A percentile compares a stretch with the other conserved stretches of the same genome.
These are phyloP conservation scores for Abramis brama DNA, from an alignment of 2,113 vertebrate genomes.

Conservation along the genomic window DNA sequence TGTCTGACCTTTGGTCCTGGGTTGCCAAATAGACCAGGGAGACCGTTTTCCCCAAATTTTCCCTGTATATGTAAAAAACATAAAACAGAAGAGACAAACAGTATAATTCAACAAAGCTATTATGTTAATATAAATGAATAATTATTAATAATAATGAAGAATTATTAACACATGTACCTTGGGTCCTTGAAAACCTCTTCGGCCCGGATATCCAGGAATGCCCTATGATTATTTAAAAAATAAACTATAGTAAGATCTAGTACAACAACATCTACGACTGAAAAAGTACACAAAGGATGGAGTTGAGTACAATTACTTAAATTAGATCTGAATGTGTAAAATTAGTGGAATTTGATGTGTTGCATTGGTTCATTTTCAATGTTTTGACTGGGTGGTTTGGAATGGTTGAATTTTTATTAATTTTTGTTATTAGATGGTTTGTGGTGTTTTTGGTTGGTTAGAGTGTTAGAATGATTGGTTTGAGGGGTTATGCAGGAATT, in stretches of 20 bases:
- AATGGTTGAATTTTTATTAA: background rate
- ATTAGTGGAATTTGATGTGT: background rate
- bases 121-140: background rate
- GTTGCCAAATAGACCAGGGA: constrained; percentile 43
- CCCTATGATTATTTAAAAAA: constrained; percentile 42
- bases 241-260: background rate
- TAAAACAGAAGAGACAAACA: background rate
- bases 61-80: constrained; percentile 36
- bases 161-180: constrained; percentile 36
- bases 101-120: background rate
- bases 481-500: background rate
- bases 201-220: background rate
- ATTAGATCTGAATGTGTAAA: background rate
- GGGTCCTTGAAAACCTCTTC: background rate
- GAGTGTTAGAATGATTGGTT: background rate
- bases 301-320: too few species aligned
- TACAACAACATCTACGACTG: background rate
- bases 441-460: background rate
- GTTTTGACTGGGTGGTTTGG: background rate
- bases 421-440: background rate
- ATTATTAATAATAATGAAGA: background rate
- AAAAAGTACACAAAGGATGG: background rate
- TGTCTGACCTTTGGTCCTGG: constrained; percentile 44
- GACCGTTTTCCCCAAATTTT: constrained; percentile 24
- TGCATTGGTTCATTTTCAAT: background rate